Evolutionary conservation across 2,888 invertebrate species (phyloP).

Genomic region (Parthenolecanium corni): DNA sequence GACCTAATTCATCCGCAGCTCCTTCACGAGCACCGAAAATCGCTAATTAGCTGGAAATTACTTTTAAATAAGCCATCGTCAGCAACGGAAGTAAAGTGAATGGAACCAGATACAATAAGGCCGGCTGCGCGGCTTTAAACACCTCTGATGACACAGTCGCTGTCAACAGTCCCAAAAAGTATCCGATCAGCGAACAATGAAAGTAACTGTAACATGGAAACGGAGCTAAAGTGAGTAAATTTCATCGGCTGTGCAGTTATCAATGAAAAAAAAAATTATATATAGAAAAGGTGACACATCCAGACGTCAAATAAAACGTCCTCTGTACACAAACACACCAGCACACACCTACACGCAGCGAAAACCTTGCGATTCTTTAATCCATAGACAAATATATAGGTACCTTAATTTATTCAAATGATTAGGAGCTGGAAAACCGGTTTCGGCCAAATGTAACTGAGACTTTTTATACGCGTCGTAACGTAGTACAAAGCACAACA

Average conservation of each 20-base stretch:
- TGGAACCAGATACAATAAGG: slow-evolving; percentile 90
- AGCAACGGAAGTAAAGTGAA: slow-evolving; percentile 91
- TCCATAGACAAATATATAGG: not conserved
- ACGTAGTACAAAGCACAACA: slow-evolving; percentile 89
- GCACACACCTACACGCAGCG: too few species aligned
- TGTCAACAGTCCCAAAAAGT: slow-evolving; percentile 90
- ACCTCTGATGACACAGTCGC: slow-evolving; percentile 96
- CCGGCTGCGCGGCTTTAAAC: slow-evolving; percentile 96
- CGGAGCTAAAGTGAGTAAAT: not conserved
- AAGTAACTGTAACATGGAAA: slow-evolving; percentile 59
- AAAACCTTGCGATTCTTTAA: not conserved
- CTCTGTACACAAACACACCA: too few species aligned
- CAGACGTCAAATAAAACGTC: not conserved
- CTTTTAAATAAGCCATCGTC: slow-evolving; percentile 96
- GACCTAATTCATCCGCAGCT: too few species aligned
- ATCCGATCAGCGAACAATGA: slow-evolving; percentile 95
- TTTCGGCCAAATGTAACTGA: slow-evolving; percentile 51
- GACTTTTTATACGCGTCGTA: slow-evolving; percentile 96
- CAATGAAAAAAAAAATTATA: not conserved
- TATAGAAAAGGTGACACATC: not conserved
- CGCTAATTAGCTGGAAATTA: slow-evolving; percentile 38
- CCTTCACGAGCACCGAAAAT: too few species aligned
- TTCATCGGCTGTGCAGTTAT: not conserved
- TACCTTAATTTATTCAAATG: slow-evolving; percentile 40
- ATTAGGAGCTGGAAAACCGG: slow-evolving; percentile 48